Evolutionary conservation across 2,888 invertebrate genomes (phyloP), one percentile per base, ranked within the genome.

Genomic region (Dolichomitus sp.): DNA sequence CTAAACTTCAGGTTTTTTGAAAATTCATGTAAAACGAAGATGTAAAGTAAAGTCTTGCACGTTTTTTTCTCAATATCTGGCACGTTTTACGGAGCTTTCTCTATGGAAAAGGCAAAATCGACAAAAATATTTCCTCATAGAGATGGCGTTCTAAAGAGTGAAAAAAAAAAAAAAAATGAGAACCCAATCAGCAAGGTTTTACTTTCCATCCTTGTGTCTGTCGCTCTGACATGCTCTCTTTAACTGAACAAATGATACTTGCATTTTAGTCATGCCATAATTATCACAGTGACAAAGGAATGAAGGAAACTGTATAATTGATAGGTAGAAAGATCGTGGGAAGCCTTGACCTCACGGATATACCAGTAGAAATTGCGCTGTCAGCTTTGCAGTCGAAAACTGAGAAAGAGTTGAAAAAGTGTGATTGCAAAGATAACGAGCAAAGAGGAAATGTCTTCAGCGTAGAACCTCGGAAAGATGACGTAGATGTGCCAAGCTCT

Each of bases 401-500:
- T 63, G 33, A 19, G 50, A 69, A 68, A 63, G 45, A 68, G 63
- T 40, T 37, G 59, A 75, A 61, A 65, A 74, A 65, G 37, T 37
- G 80, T 30, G 12, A 70, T 74, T 19, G 40, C 48, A 52, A 76
- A 57, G 59, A 81, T 77, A 70, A 77, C 68, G 63, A 81, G 59
- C 12, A 59, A 42, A 23, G 40, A 68, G 45, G 73, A 54, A 52
- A 17, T 27, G 59, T 59, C 72, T 30, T 52, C 63, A 48, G 73
- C 69, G 74, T 42, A 69, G 23, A 81, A 73, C 68, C 73, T 73
- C 69, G 57, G 17, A 81, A 73, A 68, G 70, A 81, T 77, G 84
- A 74, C 81, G 59, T 54, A 81, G 73, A 81, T 74, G 74, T 74
- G 74, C 78, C 74, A 73, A 66, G 72, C 52, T 45, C 45, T n/a